Percentiles rank a stretch among this genome's conserved stretches.
These are phyloP conservation scores for Sinocyclocheilus rhinocerous DNA, from an alignment of 2,113 vertebrate genomes.

Conservation along the genomic window DNA sequence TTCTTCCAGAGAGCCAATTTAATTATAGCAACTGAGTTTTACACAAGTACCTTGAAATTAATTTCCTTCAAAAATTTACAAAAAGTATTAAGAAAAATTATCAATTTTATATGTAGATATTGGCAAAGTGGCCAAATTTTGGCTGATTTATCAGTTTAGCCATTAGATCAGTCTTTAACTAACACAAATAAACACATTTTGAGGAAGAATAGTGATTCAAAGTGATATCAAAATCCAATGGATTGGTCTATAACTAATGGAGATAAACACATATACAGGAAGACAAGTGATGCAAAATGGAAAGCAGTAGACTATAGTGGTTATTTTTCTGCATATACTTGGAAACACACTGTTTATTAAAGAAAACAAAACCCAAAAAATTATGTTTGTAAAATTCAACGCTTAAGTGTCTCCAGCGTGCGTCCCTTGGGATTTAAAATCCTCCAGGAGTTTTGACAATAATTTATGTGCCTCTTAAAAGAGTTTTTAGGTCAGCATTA, in stretches of 20 bases:
- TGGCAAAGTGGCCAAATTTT: background rate
- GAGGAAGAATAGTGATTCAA: background rate
- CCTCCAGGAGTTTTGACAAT: constrained; percentile 45
- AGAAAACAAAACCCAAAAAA: background rate
- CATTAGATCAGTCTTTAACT: background rate
- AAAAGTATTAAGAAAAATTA: background rate
- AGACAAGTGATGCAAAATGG: background rate
- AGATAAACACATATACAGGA: background rate
- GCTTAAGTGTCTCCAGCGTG: background rate
- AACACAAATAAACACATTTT: constrained; percentile 4
- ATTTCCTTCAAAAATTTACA: background rate
- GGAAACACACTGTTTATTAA: background rate
- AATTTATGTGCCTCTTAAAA: constrained; percentile 49
- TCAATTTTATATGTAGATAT: background rate
- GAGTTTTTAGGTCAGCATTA: constrained; percentile 61
- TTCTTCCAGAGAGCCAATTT: background rate
- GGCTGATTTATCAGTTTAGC: background rate
- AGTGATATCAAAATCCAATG: background rate
- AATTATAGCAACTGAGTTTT: background rate
- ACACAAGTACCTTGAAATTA: background rate
- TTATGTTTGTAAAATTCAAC: constrained; percentile 4
- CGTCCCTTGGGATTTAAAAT: constrained; percentile 33
- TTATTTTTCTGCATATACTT: background rate
- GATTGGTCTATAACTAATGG: background rate
- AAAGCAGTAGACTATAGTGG: background rate